Conservation (phyloP, 1,140 invertebrate genomes). For the honey bee (Apis mellifera) region DNA sequence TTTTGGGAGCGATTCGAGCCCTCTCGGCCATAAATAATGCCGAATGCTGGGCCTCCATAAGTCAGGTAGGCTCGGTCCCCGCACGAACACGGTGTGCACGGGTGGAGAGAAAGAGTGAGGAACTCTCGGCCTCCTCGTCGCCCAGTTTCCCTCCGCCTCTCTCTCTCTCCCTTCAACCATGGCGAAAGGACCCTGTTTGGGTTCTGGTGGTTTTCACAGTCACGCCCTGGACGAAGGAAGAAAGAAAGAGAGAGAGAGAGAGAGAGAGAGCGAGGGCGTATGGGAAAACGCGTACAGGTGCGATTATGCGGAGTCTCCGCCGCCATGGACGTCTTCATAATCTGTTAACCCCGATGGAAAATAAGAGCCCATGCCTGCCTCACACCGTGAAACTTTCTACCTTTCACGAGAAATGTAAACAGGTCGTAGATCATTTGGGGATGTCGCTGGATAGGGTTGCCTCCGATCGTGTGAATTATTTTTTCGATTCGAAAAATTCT, state of each 20-base stretch:
- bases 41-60: conserved; percentile 78
- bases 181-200: conserved; percentile 66
- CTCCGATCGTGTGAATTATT: conserved; percentile 4
- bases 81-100: conserved; percentile 59
- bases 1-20: conserved; percentile 65
- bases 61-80: conserved; percentile 77
- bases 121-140: neutral
- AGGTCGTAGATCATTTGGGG: conserved; percentile 36
- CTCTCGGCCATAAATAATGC: conserved; percentile 77
- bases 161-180: neutral
- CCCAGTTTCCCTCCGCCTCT: neutral
- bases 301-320: conserved; percentile 53
- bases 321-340: conserved; percentile 75
- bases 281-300: conserved; percentile 65
- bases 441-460: neutral
- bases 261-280: conserved; percentile 45
- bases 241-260: conserved; percentile 21
- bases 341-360: conserved; percentile 69
- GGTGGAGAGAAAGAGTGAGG: conserved; percentile 7
- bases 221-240: conserved; percentile 77
- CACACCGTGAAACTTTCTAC: neutral
- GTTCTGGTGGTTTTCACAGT: conserved; percentile 78
- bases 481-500: neutral
- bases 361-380: conserved; percentile 22
- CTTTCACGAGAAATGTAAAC: conserved; percentile 25